Base-by-base conservation (phyloP, 2,797 vertebrate genomes). In the Nothura maculosa region DNA sequence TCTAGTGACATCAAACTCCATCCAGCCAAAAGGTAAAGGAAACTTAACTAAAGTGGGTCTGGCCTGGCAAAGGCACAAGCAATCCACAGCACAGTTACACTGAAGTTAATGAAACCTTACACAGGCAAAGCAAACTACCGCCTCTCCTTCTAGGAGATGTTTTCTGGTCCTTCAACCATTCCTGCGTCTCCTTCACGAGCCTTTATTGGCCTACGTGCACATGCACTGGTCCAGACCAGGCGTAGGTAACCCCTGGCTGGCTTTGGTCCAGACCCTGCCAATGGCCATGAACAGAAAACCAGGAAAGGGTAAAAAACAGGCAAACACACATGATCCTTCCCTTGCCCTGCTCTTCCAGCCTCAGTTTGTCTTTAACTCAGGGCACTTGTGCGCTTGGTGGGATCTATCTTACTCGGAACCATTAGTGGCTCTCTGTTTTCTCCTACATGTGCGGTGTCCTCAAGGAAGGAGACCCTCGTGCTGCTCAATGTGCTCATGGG, bases 401-500 rank as follows among this genome's bases (percentile, higher is more conserved):
- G 16, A 16, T 36, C 8, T 11, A 7, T 30, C 16, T 18, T 50
- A 48, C 19, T 43, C 43, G 76, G 42, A 6, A 86, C 47, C 10
- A 8, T 10, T 38, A 80, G 8, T 0, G 0, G 0, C n/a, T 12
- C 6, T 18, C 22, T 38, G 14, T 70, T 63, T 28, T 18, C 55
- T n/a, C 28, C 30, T 18, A 6, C 27, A 61, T 0, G 1, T 24
- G 52, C 10, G 9, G 14, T 2, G 5, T 12, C 27, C 22, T 6
- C 17, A 24, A 83, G 3, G 30, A 81, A 81, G 9, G 3, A 68
- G 4, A 34, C 21, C 45, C 78, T 6, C 17, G 9, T 19, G 52
- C 52, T 30, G 20, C 28, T 19, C 52, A 28, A 54, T 4, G 32
- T 34, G 13, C 12, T 6, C 10, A 8, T 6, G 21, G n/a, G 34